Percentiles rank a stretch among this genome's conserved stretches.
These are phyloP conservation scores for Cotesia vestalis DNA, from an alignment of 1,140 invertebrate species.

Conservation along the genomic window DNA sequence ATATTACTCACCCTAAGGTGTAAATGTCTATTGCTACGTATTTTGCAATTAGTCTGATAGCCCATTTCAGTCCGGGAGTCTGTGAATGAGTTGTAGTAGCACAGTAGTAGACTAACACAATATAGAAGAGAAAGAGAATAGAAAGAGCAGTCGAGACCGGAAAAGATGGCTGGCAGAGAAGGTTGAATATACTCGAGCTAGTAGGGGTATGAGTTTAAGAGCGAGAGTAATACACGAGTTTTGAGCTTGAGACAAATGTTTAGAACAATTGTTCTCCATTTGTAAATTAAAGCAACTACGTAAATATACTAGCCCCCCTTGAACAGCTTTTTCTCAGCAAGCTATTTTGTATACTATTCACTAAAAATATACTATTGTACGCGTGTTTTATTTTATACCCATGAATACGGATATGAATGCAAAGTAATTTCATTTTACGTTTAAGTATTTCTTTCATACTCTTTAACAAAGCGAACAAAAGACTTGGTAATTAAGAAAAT, in stretches of 20 bases:
- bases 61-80: slow-evolving; percentile 17
- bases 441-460: not conserved
- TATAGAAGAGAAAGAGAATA: no score
- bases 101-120: not conserved
- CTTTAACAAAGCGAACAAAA: not conserved
- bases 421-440: slow-evolving; percentile 1
- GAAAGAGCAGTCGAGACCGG: no score
- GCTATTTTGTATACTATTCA: not conserved
- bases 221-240: no score
- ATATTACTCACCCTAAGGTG: slow-evolving; percentile 7
- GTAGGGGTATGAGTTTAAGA: not conserved
- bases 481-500: no score
- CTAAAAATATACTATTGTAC: not conserved
- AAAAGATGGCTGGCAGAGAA: no score
- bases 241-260: slow-evolving; percentile 25
- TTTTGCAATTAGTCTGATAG: slow-evolving; percentile 35
- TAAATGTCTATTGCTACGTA: slow-evolving; percentile 30
- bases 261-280: slow-evolving; percentile 35
- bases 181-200: no score
- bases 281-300: slow-evolving; percentile 28
- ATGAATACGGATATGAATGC: not conserved
- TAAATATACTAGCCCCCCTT: not conserved
- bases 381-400: not conserved
- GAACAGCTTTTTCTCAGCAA: not conserved
- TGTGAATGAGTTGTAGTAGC: not conserved